Conservation (phyloP, 2,888 invertebrate genomes). For the Drosophila recens region DNA sequence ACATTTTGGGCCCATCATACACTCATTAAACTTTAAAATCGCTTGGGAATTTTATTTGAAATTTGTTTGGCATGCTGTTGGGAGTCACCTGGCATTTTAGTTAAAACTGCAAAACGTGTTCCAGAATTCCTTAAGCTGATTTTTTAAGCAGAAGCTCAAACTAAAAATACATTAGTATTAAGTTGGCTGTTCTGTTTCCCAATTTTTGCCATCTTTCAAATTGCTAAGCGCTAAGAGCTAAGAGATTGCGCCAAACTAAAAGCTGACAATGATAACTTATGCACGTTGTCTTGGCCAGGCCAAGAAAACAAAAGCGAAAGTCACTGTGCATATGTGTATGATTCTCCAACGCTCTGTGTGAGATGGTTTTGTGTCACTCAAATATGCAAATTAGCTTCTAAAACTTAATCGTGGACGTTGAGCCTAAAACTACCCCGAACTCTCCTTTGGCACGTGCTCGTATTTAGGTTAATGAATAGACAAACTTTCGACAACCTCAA, state of each 20-base stretch:
- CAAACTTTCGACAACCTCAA: conserved; percentile 78
- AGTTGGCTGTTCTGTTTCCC: conserved; percentile 16
- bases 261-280: conserved; percentile 58
- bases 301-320: conserved; percentile 53
- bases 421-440: conserved; percentile 29
- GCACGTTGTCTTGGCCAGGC: conserved; percentile 30
- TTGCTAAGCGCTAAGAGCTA: conserved; percentile 31
- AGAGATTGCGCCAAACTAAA: conserved; percentile 28
- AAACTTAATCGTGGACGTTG: conserved; percentile 65
- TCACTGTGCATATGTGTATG: conserved; percentile 26
- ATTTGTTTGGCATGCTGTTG: conserved; percentile 10
- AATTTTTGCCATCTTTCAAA: conserved; percentile 53
- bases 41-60: conserved; percentile 19
- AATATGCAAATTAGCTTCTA: conserved; percentile 79
- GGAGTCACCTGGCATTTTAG: conserved; percentile 8
- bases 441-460: conserved; percentile 27
- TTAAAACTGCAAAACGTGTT: conserved; percentile 24
- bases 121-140: conserved; percentile 4
- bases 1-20: background rate
- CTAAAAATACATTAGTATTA: conserved; percentile 29
- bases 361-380: conserved; percentile 57
- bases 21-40: background rate
- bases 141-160: conserved; percentile 24
- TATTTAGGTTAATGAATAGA: conserved; percentile 80
- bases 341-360: background rate